Evolutionary conservation across 2,888 invertebrate species (phyloP).

Genomic region (Alloplasta piceator): DNA sequence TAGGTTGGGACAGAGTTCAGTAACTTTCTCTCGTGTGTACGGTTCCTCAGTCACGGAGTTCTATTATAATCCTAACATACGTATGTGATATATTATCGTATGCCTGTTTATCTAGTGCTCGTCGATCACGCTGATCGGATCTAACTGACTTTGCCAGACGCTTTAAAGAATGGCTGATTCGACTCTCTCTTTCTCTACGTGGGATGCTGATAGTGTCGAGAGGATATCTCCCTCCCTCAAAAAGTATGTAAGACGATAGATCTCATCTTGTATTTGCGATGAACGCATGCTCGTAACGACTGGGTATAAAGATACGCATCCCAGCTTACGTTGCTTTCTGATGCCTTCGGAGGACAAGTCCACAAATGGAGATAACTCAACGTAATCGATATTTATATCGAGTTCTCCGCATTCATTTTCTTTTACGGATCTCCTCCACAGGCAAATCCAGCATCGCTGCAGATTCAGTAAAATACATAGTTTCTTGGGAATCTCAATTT

Average conservation of each 20-base stretch:
- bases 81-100: slow-evolving; percentile 48
- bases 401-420: neutral
- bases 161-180: slow-evolving; percentile 2
- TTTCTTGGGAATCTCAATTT: too few species aligned
- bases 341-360: slow-evolving; percentile 13
- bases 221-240: neutral
- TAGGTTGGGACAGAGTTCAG: slow-evolving; percentile 19
- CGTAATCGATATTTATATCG: slow-evolving; percentile 55
- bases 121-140: slow-evolving; percentile 63
- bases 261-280: neutral
- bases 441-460: neutral
- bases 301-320: neutral
- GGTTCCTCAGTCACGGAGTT: slow-evolving; percentile 28
- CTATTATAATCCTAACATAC: slow-evolving; percentile 59
- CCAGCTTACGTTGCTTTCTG: neutral
- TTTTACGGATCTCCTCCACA: neutral
- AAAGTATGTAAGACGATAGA: slow-evolving; percentile 2
- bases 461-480: neutral
- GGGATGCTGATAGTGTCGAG: slow-evolving; percentile 1
- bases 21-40: slow-evolving; percentile 32
- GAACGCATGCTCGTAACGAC: neutral
- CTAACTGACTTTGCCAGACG: slow-evolving; percentile 55
- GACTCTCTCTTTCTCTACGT: neutral
- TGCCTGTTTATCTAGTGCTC: slow-evolving; percentile 57
- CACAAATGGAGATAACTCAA: slow-evolving; percentile 50